Percentiles rank a stretch among this genome's conserved stretches.
phyloP scores from a whole-genome alignment of 1,140 invertebrate species.

The Grapholita molesta region DNA sequence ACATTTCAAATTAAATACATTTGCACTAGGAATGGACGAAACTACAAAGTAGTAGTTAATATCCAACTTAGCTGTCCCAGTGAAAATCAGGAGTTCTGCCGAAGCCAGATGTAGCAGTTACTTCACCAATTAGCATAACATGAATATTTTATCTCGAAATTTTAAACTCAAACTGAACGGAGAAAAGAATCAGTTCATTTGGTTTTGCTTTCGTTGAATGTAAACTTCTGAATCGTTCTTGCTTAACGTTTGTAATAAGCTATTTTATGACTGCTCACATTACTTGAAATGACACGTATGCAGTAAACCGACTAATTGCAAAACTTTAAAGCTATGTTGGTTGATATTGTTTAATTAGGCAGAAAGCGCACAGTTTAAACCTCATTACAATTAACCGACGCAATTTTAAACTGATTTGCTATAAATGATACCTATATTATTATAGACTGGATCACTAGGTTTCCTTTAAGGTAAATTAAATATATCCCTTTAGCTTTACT shows the following conservation, averaged over 20 bases:
- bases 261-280: neutral
- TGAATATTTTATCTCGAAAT: slow-evolving; percentile 8
- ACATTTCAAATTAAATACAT: neutral
- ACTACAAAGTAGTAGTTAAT: slow-evolving; percentile 16
- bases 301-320: neutral
- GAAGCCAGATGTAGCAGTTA: slow-evolving; percentile 13
- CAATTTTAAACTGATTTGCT: too few relatives aligned
- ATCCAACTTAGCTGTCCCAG: neutral
- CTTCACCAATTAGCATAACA: slow-evolving; percentile 6
- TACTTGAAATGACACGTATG: neutral
- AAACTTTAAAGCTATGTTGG: neutral
- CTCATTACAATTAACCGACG: neutral
- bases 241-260: neutral
- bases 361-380: neutral
- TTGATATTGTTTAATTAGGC: neutral
- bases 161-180: neutral
- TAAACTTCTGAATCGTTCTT: neutral
- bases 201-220: neutral
- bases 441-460: too few relatives aligned
- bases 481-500: too few relatives aligned
- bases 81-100: slow-evolving; percentile 11
- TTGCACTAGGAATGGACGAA: neutral
- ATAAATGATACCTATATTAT: too few relatives aligned
- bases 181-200: neutral
- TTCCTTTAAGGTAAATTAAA: too few relatives aligned